Evolutionary conservation across 37 sponge, comb jelly and placozoan genomes (phyloP), one percentile per base, ranked within the genome.

Genomic region (Geodia barretti): DNA sequence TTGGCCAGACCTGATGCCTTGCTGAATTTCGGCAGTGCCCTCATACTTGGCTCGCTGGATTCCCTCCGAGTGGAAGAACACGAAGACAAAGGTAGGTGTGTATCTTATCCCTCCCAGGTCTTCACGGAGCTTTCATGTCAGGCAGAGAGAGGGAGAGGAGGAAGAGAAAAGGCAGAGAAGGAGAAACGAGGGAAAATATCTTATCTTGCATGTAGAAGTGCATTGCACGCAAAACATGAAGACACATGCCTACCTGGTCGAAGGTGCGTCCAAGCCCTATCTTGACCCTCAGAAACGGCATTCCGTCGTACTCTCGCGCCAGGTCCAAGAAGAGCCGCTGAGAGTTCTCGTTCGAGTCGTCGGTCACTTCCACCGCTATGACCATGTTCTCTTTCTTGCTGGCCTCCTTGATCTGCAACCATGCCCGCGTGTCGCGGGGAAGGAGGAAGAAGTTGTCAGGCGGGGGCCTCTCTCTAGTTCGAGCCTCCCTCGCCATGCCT

Each of bases 401-500:
- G 17, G 77, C 71, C 28, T 67, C 70, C 23, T 80, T n/a, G 29
- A 90, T 41, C 31, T 80, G 41, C 37, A 33, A 70, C 90, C 90
- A 90, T 0, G 85, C 80, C 11, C 61, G 68, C 0, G 68, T 47
- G 39, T 90, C 85, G 43, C 42, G 68, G 4, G 85, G 85, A 0
- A 90, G 37, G 14, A 90, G 59, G 58, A 79, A 90, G 77, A 90
- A 84, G 29, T 90, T 90, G 60, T 90, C 85, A 58, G 90, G 90
- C 24, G 88, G 88, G 17, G 88, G 88, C 33, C 64, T 34, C 64
- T 70, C 54, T 19, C 39, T 65, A n/a, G 41, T 39, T 11, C 33
- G 31, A 2, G 67, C 62, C 39, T 84, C 80, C 0, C 85, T 61
- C 32, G 81, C 81, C 39, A 84, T 34, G 9, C 85, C 90, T 11